Evolutionary conservation across 2,797 vertebrate species (phyloP).

Genomic region (Acrossocheilus wenchowensis): DNA sequence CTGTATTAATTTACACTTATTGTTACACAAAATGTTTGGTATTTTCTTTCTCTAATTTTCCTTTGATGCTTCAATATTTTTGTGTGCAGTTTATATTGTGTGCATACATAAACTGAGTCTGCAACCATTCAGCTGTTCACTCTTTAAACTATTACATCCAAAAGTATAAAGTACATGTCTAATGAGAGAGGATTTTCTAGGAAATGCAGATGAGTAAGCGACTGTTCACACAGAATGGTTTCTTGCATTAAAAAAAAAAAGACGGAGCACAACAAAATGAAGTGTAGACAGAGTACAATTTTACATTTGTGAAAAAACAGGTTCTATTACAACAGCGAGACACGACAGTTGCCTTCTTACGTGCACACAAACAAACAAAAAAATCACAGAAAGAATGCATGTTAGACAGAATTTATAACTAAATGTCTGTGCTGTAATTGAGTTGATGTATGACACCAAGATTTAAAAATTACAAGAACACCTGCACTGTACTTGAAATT

Average conservation of each 20-base stretch:
- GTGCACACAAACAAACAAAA: neutral
- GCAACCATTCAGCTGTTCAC: too few relatives aligned
- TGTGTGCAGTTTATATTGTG: too few relatives aligned
- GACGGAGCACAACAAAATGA: neutral
- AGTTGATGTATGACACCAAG: neutral
- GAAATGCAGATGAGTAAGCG: too few relatives aligned
- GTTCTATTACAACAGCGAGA: neutral
- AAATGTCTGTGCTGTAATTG: neutral
- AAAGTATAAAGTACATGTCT: too few relatives aligned
- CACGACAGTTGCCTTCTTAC: neutral
- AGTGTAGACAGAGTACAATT: neutral
- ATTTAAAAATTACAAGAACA: neutral
- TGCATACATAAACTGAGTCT: too few relatives aligned
- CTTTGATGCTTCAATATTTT: too few relatives aligned
- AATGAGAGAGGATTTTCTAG: too few relatives aligned
- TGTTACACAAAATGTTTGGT: too few relatives aligned
- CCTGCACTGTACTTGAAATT: neutral
- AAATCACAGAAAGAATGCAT: neutral
- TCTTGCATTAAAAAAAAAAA: neutral
- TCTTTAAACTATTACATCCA: too few relatives aligned
- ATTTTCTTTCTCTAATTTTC: too few relatives aligned
- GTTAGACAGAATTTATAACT: neutral
- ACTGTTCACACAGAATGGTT: too few relatives aligned
- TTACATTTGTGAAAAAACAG: neutral
- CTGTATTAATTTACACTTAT: too few relatives aligned